Base-by-base conservation (phyloP, 2,888 invertebrate genomes). In the Eupithecia pulchellata region DNA sequence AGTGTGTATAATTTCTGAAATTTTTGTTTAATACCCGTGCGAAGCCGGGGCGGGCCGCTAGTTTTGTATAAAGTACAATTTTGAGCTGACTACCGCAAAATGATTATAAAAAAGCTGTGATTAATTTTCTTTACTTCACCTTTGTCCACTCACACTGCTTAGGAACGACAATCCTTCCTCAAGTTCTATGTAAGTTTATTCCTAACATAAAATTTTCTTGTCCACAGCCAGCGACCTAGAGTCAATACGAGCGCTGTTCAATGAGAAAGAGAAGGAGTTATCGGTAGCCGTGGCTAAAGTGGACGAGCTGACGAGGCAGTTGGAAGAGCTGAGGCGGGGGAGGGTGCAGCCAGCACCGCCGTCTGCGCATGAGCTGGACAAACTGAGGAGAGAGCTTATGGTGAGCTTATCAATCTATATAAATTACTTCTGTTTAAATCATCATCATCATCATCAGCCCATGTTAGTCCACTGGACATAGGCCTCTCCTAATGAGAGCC, bases 231-330 rank as follows among this genome's bases (percentile, higher is more conserved):
- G 98, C 87, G 99, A 99, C 95, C 95, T 99, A 93, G 99, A 99
- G 94, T 98, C 98, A 79, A 99, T 99, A 89, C 97, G 98, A 84
- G 98, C 98, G 77, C 95, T 99, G 73, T 99, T 99, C 96, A 98
- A 98, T 95, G 99, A 99, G 89, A 99, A 99, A 89, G 99, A 99
- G 90, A 99, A 99, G 91, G 99, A 99, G 93, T 94, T 99, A 75
- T 97, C 98, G 70, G 94, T 98, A 95, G 99, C 99, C n/a, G 99
- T 99, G 87, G 98, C 98, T 84, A 98, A 99, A 94, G 99, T 99
- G 86, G 99, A 99, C 86, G 98, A 99, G 92, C 95, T 99, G 87
- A 99, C 98, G 76, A 95, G 97, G 82, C 99, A 99, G 93, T 95
- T 99, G 79, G 99, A 99, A 89, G 98, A 99, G 85, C 93, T 99